Conservation (phyloP, 2,113 vertebrate genomes). For the Ctenomys sociabilis region DNA sequence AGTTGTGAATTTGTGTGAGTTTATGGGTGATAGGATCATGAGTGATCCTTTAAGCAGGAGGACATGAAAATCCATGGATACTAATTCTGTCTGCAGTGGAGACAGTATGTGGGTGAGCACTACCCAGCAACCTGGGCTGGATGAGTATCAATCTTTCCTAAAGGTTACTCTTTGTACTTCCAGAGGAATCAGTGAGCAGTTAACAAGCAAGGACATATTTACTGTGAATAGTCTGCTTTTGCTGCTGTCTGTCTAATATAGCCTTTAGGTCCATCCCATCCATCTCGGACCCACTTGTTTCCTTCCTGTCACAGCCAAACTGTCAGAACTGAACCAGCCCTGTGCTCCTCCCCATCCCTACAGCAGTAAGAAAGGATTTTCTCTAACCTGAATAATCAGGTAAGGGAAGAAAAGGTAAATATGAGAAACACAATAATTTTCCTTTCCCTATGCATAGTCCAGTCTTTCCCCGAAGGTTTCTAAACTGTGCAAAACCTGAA, state of each 20-base stretch:
- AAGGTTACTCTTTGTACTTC: neutral
- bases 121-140: neutral
- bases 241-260: neutral
- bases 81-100: neutral
- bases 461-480: neutral
- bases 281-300: neutral
- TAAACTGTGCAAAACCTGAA: neutral
- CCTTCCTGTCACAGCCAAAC: neutral
- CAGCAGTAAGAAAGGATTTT: neutral
- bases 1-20: neutral
- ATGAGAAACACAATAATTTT: neutral
- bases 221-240: neutral
- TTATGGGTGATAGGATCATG: neutral
- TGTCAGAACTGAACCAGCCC: neutral
- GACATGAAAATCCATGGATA: neutral
- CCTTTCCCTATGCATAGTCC: neutral
- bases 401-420: neutral
- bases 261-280: neutral
- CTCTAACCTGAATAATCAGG: neutral
- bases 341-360: neutral
- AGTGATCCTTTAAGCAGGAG: too few species aligned
- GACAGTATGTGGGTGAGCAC: neutral
- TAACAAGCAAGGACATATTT: neutral
- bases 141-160: neutral
- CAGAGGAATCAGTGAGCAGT: neutral